Percentiles rank a stretch among this genome's conserved stretches.
Evolutionary conservation across 2,113 vertebrate genomes (phyloP).

Genomic region (Cinclus cinclus): DNA sequence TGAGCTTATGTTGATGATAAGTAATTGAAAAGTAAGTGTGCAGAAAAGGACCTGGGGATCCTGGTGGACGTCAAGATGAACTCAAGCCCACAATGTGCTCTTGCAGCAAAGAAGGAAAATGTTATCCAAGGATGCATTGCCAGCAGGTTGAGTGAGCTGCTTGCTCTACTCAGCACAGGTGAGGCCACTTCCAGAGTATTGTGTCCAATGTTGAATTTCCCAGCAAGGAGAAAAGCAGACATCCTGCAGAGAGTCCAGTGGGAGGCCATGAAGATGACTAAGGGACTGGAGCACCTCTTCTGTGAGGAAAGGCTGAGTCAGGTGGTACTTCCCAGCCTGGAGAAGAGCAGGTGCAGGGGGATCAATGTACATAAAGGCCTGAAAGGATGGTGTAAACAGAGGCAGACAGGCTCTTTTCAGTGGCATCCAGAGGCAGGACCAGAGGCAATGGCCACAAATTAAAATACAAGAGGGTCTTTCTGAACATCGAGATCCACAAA

Average conservation of each 20-base stretch:
- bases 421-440: too few species aligned
- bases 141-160: rapidly evolving
- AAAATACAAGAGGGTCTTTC: not conserved
- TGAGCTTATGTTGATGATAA: not conserved
- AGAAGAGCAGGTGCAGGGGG: not conserved
- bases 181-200: not conserved
- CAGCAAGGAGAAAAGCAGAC: not conserved
- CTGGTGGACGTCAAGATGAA: not conserved
- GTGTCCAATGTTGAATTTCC: not conserved
- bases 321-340: not conserved
- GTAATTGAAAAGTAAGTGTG: not conserved
- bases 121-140: not conserved
- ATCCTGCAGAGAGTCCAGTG: not conserved
- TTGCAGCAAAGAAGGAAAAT: not conserved
- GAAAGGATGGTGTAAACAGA: not conserved
- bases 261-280: not conserved
- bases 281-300: not conserved
- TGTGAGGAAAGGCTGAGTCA: not conserved
- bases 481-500: not conserved
- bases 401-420: not conserved
- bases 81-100: rapidly evolving
- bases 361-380: not conserved
- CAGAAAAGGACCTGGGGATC: not conserved
- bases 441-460: not conserved
- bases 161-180: not conserved